Base-by-base conservation (phyloP, 2,113 vertebrate genomes). In the Heterotilapia buettikoferi region DNA sequence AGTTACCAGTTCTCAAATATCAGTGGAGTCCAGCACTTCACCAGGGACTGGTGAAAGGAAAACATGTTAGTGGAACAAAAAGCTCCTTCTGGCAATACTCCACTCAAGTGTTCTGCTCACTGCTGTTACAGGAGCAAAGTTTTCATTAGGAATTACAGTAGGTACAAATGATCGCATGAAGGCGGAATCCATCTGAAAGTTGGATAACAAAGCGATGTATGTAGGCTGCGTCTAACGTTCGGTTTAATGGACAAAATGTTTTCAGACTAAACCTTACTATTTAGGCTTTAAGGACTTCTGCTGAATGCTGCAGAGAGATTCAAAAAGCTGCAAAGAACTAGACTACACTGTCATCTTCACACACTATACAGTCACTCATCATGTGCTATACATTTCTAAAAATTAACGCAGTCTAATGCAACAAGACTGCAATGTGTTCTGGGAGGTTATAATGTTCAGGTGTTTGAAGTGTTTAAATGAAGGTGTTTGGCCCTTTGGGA, bases 21-120 rank as follows among this genome's bases (percentile, higher is more conserved):
- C 97, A 97, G 94, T 85, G 93, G 95, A 96, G 96, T 96, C 95
- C 97, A 97, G 96, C 94, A 92, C 93, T 93, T 92, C 97, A 96
- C 96, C 76, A 84, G 97, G 96, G 97, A 97, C 91, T 36, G 38
- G 66, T 82, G 92, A 92, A 91, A 92, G 92, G 93, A 88, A 92
- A 94, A 92, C 93, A 88, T 93, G 92, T 94, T 92, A 93, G 86
- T 88, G 91, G 92, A 90, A 94, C 92, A 95, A 93, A 94, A 95
- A 93, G 90, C 88, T 90, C 84, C 88, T 92, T 76, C 95, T 96
- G 96, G 96, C 96, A 93, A 52, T 33, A 7, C 88, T 94, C 93
- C 93, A 94, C 86, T 87, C 91, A 89, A 90, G 85, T 91, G 92
- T 86, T 95, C 89, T 87, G 88, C 86, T 88, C 57, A 26, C 79